Evolutionary conservation across 2,113 vertebrate species (phyloP).

Genomic region (Lathamus discolor): DNA sequence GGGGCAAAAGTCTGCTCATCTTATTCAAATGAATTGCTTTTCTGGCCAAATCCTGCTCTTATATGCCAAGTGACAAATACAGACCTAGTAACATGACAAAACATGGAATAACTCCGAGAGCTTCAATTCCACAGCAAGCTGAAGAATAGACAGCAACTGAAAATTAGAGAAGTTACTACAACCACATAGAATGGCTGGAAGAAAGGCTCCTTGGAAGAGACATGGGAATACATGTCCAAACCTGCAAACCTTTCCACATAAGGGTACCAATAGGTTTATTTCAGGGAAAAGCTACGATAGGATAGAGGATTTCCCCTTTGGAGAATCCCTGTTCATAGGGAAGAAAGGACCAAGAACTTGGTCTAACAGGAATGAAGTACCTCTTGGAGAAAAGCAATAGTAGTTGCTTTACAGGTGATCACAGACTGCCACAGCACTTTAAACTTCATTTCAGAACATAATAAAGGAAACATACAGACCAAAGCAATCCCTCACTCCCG

Average conservation of each 20-base stretch:
- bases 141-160: not conserved
- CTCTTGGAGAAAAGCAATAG: not conserved
- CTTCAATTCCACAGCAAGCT: conserved; percentile 8
- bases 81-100: conserved; percentile 63
- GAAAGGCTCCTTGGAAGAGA: not conserved
- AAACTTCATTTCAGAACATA: not conserved
- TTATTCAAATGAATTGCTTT: conserved; percentile 65
- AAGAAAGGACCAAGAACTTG: not conserved
- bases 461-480: not conserved
- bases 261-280: not conserved
- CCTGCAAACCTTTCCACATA: not conserved
- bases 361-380: not conserved
- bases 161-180: not conserved
- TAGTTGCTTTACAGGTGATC: not conserved
- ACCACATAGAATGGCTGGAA: not conserved
- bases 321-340: not conserved
- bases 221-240: not conserved
- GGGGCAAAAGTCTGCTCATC: conserved; percentile 67
- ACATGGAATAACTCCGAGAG: conserved; percentile 45
- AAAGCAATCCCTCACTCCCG: not conserved
- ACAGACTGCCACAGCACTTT: not conserved
- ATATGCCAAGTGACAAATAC: conserved; percentile 54
- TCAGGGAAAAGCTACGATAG: not conserved
- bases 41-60: conserved; percentile 58
- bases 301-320: not conserved